Conservation (phyloP, 2,888 invertebrate species). For the Metacarcinus magister region DNA sequence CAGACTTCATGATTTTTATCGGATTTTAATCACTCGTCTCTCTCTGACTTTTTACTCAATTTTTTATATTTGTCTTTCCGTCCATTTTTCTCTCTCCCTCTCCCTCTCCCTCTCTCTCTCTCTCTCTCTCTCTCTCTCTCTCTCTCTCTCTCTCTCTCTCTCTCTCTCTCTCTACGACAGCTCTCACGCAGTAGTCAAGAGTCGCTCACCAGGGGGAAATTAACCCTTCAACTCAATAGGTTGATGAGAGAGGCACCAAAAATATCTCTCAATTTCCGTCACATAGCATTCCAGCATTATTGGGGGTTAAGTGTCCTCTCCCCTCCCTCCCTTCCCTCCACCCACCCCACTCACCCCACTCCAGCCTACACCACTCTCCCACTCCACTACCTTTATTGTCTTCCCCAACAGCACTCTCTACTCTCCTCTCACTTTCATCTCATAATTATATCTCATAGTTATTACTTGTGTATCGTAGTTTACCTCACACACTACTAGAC, state of each 20-base stretch:
- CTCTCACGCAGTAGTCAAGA: conserved; percentile 13
- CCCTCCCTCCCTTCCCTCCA: not conserved
- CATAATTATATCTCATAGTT: not conserved
- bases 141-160: not conserved
- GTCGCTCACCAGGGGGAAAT: conserved; percentile 43
- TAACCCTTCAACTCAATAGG: conserved; percentile 12
- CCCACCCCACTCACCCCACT: not conserved
- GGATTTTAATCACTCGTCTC: not conserved
- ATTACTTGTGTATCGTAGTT: not conserved
- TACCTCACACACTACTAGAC: not conserved
- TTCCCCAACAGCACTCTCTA: not conserved
- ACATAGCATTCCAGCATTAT: conserved; percentile 38
- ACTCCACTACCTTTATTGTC: not conserved
- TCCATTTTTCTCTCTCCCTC: not conserved
- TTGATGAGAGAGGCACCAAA: not conserved
- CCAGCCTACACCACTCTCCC: not conserved
- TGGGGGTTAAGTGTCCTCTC: conserved; percentile 17
- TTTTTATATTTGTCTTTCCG: not conserved
- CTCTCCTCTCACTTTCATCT: not conserved
- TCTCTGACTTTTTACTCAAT: not conserved
- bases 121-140: not conserved
- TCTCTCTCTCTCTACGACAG: conserved; percentile 28
- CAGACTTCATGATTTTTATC: not conserved
- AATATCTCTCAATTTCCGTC: conserved; percentile 53
- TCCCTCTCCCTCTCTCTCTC: not conserved